phyloP scores from a whole-genome alignment of 2,888 invertebrate species.

The Protodeltote pygarga region DNA sequence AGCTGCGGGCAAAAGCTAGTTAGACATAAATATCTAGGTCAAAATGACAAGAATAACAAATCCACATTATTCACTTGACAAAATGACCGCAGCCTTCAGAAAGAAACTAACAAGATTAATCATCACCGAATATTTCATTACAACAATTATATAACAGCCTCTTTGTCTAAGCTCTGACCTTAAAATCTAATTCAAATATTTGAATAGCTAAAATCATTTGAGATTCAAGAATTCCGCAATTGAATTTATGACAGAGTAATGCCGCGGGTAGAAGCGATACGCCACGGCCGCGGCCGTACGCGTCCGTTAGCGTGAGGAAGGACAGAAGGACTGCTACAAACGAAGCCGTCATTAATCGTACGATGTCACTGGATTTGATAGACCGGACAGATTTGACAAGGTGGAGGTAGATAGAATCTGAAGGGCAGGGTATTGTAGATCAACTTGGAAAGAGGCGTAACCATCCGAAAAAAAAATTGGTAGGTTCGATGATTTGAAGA shows the following conservation, averaged over 20 bases:
- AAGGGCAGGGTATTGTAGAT: no score
- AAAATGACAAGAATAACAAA: no score
- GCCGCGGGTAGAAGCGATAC: constrained; percentile 2
- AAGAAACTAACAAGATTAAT: constrained; percentile 20
- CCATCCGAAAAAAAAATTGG: no score
- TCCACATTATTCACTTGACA: constrained; percentile 2
- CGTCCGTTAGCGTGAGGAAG: background rate
- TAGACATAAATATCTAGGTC: no score
- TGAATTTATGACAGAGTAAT: constrained; percentile 36
- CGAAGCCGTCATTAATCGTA: background rate
- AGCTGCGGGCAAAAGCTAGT: no score
- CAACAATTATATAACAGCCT: constrained; percentile 22
- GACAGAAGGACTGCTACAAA: background rate
- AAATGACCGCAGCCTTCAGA: background rate
- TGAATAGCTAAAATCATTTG: constrained; percentile 35
- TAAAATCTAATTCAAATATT: constrained; percentile 43
- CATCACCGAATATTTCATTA: constrained; percentile 21
- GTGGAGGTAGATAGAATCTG: no score
- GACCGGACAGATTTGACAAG: no score
- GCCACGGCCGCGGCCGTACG: background rate
- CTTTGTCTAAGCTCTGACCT: constrained; percentile 33
- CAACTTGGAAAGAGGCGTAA: no score
- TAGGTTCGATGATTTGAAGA: no score
- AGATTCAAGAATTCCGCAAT: constrained; percentile 35
- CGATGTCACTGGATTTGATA: background rate